phyloP scores from a whole-genome alignment of 1,140 invertebrate species.

The Diorhabda elongata region DNA sequence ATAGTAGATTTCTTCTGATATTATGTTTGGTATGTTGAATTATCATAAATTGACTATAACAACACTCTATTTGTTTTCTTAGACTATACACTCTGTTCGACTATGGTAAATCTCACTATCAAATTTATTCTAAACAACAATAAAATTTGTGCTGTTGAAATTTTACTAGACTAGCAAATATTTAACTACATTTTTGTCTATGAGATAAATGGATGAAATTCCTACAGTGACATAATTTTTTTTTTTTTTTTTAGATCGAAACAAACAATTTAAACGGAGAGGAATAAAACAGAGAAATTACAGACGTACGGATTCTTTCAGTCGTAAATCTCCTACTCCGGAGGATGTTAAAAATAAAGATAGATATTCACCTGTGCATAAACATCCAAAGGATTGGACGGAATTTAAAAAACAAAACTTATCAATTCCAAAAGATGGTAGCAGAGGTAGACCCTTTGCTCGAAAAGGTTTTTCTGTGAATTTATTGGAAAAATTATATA shows the following conservation, averaged over 20 bases:
- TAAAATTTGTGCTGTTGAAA: too few species aligned
- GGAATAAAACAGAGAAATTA: slow-evolving; percentile 36
- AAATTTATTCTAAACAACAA: too few species aligned
- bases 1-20: too few species aligned
- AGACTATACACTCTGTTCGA: too few species aligned
- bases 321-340: slow-evolving; percentile 15
- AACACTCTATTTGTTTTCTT: too few species aligned
- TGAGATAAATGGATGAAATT: too few species aligned
- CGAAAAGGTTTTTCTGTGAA: slow-evolving; percentile 18
- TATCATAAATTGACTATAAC: too few species aligned
- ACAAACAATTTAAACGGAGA: slow-evolving; percentile 28
- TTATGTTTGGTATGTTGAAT: too few species aligned
- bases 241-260: slow-evolving; percentile 16
- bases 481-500: slow-evolving; percentile 29
- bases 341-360: slow-evolving; percentile 11
- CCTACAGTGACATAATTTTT: neutral
- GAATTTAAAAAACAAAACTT: slow-evolving; percentile 33
- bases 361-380: slow-evolving; percentile 20
- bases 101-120: too few species aligned
- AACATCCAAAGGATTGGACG: slow-evolving; percentile 38
- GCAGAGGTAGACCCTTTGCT: slow-evolving; percentile 22
- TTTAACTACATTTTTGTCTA: too few species aligned
- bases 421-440: slow-evolving; percentile 21
- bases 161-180: too few species aligned
- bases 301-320: slow-evolving; percentile 21